Conservation (phyloP, 2,888 invertebrate species). For the Pollenia angustigena region DNA sequence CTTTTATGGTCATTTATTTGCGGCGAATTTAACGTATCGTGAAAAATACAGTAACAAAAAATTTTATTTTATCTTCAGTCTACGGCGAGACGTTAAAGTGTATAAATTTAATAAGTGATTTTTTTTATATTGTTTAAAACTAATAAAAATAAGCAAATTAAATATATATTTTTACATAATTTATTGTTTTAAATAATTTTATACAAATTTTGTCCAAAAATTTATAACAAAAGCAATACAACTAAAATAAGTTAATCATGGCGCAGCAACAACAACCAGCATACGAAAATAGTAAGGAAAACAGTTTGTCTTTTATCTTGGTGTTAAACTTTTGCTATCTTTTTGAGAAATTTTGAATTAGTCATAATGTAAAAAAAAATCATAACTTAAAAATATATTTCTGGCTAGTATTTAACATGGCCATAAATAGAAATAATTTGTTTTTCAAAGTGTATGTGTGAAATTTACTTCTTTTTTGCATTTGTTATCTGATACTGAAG, state of each 20-base stretch:
- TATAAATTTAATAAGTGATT: conserved; percentile 35
- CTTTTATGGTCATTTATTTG: conserved; percentile 58
- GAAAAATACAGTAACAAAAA: conserved; percentile 54
- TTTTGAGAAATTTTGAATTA: conserved; percentile 44
- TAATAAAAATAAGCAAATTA: conserved; percentile 51
- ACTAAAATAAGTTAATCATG: conserved; percentile 74
- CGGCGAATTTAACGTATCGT: conserved; percentile 46
- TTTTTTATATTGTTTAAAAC: conserved; percentile 25
- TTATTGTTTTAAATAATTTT: conserved; percentile 58
- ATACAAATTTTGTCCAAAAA: conserved; percentile 2
- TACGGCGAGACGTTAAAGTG: conserved; percentile 65
- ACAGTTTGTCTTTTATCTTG: conserved; percentile 65
- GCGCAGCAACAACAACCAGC: conserved; percentile 82
- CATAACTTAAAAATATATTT: conserved; percentile 45
- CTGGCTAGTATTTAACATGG: conserved; percentile 21
- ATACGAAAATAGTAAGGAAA: conserved; percentile 81
- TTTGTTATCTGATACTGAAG: conserved; percentile 67
- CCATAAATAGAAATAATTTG: conserved; percentile 68
- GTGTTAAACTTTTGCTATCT: conserved; percentile 24
- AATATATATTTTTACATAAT: conserved; percentile 61
- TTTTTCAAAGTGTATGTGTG: not conserved
- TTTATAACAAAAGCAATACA: conserved; percentile 8
- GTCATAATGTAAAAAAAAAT: conserved; percentile 55
- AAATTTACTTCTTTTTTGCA: conserved; percentile 51
- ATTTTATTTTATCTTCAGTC: conserved; percentile 62